Conservation (phyloP, 2,113 vertebrate species). For the Rhinoderma darwinii region DNA sequence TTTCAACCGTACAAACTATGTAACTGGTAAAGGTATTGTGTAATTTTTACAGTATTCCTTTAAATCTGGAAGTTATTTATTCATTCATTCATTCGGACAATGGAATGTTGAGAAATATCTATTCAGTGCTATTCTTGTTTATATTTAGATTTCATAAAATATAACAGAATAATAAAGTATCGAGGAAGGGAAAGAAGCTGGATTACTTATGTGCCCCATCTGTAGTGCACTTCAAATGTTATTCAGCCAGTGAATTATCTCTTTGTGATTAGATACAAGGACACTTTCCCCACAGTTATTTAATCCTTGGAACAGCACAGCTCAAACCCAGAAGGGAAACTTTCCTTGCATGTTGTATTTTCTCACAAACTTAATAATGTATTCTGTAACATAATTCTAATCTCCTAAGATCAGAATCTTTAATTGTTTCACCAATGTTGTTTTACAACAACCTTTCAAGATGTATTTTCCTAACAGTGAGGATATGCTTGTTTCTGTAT, state of each 20-base stretch:
- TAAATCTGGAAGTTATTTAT: no score
- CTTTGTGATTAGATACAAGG: background rate
- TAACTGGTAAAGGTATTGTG: no score
- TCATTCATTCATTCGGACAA: no score
- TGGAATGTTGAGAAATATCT: no score
- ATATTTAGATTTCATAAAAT: background rate
- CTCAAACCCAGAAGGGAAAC: background rate
- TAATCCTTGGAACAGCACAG: background rate
- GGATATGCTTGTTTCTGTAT: slow-evolving; percentile 24
- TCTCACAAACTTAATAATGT: slow-evolving; percentile 30
- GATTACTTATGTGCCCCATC: background rate
- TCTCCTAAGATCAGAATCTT: slow-evolving; percentile 44
- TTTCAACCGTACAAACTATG: no score
- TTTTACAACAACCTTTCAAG: slow-evolving; percentile 41
- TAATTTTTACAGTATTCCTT: no score
- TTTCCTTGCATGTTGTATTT: background rate
- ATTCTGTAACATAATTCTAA: slow-evolving; percentile 33
- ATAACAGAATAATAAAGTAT: background rate
- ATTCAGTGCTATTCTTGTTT: background rate
- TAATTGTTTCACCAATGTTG: slow-evolving; percentile 33
- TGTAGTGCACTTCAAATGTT: background rate
- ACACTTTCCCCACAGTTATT: background rate
- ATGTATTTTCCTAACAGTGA: slow-evolving; percentile 31
- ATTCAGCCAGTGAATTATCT: background rate
- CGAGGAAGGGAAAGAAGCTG: background rate